Evolutionary conservation across 2,797 vertebrate genomes (phyloP), one percentile per base, ranked within the genome.

Genomic region (Lithobates sylvaticus): DNA sequence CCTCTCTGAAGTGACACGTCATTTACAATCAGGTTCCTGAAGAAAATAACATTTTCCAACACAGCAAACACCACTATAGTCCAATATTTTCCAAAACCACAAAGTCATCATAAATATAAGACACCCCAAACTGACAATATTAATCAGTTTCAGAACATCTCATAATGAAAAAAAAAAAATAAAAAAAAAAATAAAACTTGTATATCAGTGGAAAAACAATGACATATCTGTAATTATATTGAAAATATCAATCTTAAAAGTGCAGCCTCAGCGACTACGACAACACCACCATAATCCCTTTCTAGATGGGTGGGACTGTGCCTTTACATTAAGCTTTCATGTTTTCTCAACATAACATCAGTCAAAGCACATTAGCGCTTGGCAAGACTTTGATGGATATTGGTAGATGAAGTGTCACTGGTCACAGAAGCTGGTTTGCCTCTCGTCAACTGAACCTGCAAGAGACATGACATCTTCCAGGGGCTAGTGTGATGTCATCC

Each of bases 371-470:
- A 82, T 76, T 81, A 85, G 58, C 67, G 27, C 21, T 68, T 54
- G 39, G 39, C 29, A 80, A 76, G 58, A 36, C 26, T 68, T 15
- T n/a, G 68, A 50, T 39, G 74, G 67, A 64, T 42, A 84, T 71
- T 71, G 76, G 72, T 47, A 71, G 36, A 50, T 29, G 39, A 26
- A 54, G 76, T 73, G 27, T 73, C 72, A 58, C 21, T 42, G 70
- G 77, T 21, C 78, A 86, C 44, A 76, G 15, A 27, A 32, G 26
- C n/a, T 70, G 18, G 32, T 42, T 68, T 12, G 70, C 15, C 76
- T 76, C n/a, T 81, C 26, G 76, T 81, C 39, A 70, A 76, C 64
- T 18, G 39, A 65, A 78, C 70, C 84, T 76, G 78, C 73, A 76
- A 72, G 65, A 81, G 64, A 64, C 42, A 76, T 44, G 72, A 76